Evolutionary conservation across 2,888 invertebrate species (phyloP).

Genomic region (Apantesis nais): DNA sequence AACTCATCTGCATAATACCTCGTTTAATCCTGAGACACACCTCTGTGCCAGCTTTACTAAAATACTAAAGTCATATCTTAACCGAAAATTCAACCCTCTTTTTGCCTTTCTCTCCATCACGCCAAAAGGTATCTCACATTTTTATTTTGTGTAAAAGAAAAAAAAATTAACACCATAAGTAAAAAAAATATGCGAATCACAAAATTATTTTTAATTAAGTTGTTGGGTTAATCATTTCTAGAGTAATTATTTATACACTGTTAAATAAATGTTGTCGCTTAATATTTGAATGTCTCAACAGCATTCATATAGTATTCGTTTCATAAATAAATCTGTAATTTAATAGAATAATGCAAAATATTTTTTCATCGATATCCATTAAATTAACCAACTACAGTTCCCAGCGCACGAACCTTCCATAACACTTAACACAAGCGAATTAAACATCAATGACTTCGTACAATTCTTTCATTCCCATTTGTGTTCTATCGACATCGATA

Average conservation of each 20-base stretch:
- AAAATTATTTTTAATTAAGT: not conserved
- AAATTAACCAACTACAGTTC: constrained; percentile 37
- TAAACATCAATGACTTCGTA: constrained; percentile 63
- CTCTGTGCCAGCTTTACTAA: not conserved
- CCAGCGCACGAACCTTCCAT: constrained; percentile 57
- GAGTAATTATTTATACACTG: no score
- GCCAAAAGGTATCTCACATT: not conserved
- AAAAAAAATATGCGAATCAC: not conserved
- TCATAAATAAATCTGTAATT: not conserved
- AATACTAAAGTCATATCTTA: not conserved
- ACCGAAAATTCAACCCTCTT: not conserved
- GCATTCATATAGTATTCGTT: not conserved
- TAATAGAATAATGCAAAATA: not conserved
- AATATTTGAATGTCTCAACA: not conserved
- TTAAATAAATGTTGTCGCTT: no score
- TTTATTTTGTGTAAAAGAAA: not conserved
- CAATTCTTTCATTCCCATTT: constrained; percentile 25
- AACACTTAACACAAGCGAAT: constrained; percentile 73
- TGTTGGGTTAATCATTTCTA: no score
- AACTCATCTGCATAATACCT: not conserved
- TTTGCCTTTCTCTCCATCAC: not conserved
- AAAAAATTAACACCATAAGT: not conserved
- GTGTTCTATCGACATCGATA: constrained; percentile 49
- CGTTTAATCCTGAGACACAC: not conserved
- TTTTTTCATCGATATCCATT: not conserved